Conservation (phyloP, 2,797 vertebrate genomes). For the Sebastes umbrosus region DNA sequence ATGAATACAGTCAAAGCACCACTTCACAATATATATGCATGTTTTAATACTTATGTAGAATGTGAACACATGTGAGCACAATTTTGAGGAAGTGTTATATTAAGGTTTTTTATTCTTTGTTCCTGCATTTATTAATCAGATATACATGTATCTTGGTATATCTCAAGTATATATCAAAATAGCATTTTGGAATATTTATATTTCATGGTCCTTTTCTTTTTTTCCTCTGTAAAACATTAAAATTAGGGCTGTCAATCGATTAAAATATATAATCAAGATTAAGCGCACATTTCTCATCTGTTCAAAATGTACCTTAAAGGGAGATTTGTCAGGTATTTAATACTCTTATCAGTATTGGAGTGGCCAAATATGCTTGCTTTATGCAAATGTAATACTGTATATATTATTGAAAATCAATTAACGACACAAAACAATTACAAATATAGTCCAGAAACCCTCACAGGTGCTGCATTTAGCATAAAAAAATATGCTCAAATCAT, state of each 20-base stretch:
- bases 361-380: too few relatives aligned
- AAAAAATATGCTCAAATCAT: too few relatives aligned
- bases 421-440: accelerated
- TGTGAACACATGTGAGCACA: not conserved
- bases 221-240: not conserved
- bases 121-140: not conserved
- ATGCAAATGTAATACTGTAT: too few relatives aligned
- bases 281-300: too few relatives aligned
- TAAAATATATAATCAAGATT: too few relatives aligned
- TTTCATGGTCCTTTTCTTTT: not conserved
- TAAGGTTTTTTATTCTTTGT: not conserved
- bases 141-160: not conserved
- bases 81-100: not conserved
- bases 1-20: not conserved
- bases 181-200: not conserved
- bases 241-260: too few relatives aligned
- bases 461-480: too few relatives aligned
- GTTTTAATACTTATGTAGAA: not conserved
- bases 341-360: too few relatives aligned
- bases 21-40: not conserved
- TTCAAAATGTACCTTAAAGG: too few relatives aligned
- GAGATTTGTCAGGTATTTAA: too few relatives aligned
- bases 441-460: too few relatives aligned
- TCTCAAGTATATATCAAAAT: not conserved
- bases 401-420: too few relatives aligned